Base-by-base conservation (phyloP, 2,888 invertebrate genomes). In the Coelopa pilipes region DNA sequence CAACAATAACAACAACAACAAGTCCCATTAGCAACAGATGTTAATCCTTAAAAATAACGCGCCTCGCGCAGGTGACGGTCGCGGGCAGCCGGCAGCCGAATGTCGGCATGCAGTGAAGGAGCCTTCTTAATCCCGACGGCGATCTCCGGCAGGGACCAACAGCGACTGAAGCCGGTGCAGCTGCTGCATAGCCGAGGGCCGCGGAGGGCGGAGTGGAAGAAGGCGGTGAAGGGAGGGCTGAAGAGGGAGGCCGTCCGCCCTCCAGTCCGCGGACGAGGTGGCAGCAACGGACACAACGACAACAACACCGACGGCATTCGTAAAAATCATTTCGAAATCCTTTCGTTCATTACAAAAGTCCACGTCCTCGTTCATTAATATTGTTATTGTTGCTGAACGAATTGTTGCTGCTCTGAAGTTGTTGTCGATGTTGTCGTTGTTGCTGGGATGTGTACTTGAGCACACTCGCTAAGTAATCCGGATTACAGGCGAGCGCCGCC, bases 391-490 rank as follows among this genome's bases (percentile, higher is more conserved):
- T 66, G 24, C 4, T 49, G 7, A 19, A n/a, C 10, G 12, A 12
- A 13, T 70, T 70, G 21, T 49, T 47, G 34, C 17, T 53, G 21
- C 34, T 4, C 34, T n/a, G n/a, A n/a, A n/a, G n/a, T n/a, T n/a
- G n/a, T n/a, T n/a, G 45, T 68, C 59, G 59, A 11, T 59, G 47
- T 19, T 0, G 11, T 59, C 46, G 19, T 57, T 46, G 12, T 47
- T 46, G 17, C 46, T n/a, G n/a, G n/a, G n/a, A n/a, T 46, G n/a
- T 55, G 53, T 15, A 45, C 49, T 53, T 53, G 50, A 50, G 66
- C 24, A 24, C 24, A 49, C 17, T 67, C 46, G 63, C 46, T 63
- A 46, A 67, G 24, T 70, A 70, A 70, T 13, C 70, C 70, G 49
- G 70, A 46, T 70, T 70, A 70, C 70, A 59, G 60, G 49, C 24